phyloP scores from a whole-genome alignment of 1,140 invertebrate genomes.

The Brachionus manjavacas region DNA sequence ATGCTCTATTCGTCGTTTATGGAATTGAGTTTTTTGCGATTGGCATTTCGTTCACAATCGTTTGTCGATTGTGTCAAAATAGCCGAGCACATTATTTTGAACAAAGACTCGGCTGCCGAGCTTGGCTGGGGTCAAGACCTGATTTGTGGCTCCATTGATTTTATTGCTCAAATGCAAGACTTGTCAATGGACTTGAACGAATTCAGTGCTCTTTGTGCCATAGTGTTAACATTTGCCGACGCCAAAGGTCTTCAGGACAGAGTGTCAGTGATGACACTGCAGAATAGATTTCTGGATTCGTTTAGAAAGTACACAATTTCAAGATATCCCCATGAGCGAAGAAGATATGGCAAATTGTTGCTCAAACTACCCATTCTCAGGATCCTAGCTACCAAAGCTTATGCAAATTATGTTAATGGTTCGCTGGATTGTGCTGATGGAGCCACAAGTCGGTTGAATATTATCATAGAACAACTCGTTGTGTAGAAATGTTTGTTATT shows the following conservation, averaged over 20 bases:
- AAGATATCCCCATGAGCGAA: slow-evolving; percentile 24
- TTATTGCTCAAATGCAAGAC: slow-evolving; percentile 42
- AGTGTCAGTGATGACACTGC: background rate
- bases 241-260: slow-evolving; percentile 36
- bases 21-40: slow-evolving; percentile 28
- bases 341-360: background rate
- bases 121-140: slow-evolving; percentile 39
- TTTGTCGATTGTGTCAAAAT: slow-evolving; percentile 41
- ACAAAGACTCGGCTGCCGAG: slow-evolving; percentile 31
- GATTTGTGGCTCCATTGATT: slow-evolving; percentile 40
- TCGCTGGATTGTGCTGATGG: slow-evolving; percentile 37
- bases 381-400: slow-evolving; percentile 32
- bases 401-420: slow-evolving; percentile 38
- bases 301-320: slow-evolving; percentile 41
- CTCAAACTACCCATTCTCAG: slow-evolving; percentile 21
- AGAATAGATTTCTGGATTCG: slow-evolving; percentile 23
- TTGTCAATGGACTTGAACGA: slow-evolving; percentile 32
- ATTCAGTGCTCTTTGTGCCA: slow-evolving; percentile 38
- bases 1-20: slow-evolving; percentile 39
- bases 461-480: slow-evolving; percentile 10
- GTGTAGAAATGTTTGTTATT: background rate
- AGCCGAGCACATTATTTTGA: slow-evolving; percentile 37
- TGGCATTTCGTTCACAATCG: slow-evolving; percentile 37
- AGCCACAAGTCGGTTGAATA: slow-evolving; percentile 12
- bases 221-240: slow-evolving; percentile 38